Evolutionary conservation across 2,888 invertebrate species (phyloP).

Genomic region (Ditylenchus weischeri): DNA sequence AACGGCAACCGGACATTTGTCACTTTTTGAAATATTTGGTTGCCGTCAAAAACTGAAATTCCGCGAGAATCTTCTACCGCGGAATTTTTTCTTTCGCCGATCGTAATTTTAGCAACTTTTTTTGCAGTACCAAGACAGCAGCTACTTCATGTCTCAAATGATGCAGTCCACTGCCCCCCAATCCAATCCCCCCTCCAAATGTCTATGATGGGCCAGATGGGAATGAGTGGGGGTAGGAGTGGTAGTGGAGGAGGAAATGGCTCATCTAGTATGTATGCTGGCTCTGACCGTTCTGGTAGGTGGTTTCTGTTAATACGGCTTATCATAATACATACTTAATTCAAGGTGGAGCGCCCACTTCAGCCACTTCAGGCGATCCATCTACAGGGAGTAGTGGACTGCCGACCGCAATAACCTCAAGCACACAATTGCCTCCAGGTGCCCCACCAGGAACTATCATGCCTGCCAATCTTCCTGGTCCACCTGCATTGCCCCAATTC

Average conservation of each 20-base stretch:
- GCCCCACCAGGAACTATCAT: background rate
- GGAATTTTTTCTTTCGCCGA: no score
- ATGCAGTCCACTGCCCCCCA: background rate
- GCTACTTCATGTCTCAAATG: constrained; percentile 6
- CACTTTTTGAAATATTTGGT: no score
- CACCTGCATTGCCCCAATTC: constrained; percentile 6
- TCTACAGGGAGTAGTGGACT: no score
- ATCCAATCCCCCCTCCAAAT: background rate
- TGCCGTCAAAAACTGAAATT: no score
- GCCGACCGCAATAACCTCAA: no score
- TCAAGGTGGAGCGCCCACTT: no score
- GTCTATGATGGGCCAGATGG: background rate
- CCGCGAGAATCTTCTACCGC: no score
- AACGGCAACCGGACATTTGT: no score
- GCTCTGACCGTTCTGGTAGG: no score
- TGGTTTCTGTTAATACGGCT: no score
- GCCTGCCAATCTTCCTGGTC: background rate
- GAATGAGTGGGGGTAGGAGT: background rate
- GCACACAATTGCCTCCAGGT: background rate
- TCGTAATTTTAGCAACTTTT: constrained; percentile 2
- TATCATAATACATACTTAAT: no score
- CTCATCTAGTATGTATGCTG: background rate
- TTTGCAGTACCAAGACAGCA: constrained; percentile 10
- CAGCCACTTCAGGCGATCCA: no score
- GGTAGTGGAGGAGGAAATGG: constrained; percentile 1